Evolutionary conservation across 2,797 vertebrate genomes (phyloP).

Genomic region (Echeneis naucrates): DNA sequence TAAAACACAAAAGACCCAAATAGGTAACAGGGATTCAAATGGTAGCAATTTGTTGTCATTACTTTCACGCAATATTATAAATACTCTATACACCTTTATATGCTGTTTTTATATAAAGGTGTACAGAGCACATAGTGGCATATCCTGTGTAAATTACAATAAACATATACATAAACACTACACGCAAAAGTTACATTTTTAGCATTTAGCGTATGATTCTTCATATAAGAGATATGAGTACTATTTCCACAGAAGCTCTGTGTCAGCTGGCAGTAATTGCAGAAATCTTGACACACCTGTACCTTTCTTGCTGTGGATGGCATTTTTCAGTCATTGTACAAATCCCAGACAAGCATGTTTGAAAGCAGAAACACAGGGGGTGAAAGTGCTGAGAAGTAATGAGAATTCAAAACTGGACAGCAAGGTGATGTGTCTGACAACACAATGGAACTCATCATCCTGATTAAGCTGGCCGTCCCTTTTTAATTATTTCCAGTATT

Average conservation of each 20-base stretch:
- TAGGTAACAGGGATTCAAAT: background rate
- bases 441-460: constrained; percentile 59
- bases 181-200: background rate
- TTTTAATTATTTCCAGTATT: constrained; percentile 60
- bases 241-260: constrained; percentile 8
- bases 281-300: constrained; percentile 44
- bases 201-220: background rate
- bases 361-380: constrained; percentile 25
- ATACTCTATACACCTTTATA: background rate
- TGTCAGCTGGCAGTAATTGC: constrained; percentile 37
- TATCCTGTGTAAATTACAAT: background rate
- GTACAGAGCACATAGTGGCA: background rate
- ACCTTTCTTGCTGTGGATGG: constrained; percentile 6
- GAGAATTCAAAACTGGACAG: constrained; percentile 53
- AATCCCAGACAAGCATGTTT: constrained; percentile 37
- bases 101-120: background rate
- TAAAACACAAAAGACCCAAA: background rate
- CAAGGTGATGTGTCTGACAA: constrained; percentile 46
- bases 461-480: constrained; percentile 48
- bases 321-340: constrained; percentile 34
- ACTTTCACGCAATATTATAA: background rate
- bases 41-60: background rate
- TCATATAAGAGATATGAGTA: background rate
- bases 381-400: constrained; percentile 31
- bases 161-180: background rate